Evolutionary conservation across 2,797 vertebrate species (phyloP), one percentile per base, ranked within the genome.

Genomic region (Coluber constrictor): DNA sequence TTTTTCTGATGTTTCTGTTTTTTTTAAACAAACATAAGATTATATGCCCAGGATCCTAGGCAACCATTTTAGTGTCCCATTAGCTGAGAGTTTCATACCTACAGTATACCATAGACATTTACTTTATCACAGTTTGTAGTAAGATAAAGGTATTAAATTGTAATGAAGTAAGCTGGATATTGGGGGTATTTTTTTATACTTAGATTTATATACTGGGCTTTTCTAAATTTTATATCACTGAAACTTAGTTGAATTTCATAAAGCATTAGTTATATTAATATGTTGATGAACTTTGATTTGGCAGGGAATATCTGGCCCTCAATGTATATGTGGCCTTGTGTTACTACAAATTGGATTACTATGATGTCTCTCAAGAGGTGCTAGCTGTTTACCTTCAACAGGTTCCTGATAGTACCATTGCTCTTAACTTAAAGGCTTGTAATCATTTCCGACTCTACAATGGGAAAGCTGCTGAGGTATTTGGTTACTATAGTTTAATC

Each of bases 341-440:
- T 96, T 99, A 99, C 97, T 99, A 99, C 96, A 99, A 99, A 93
- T 96, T 99, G 97, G 99, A 99, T 96, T 99, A 99, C 97, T 99
- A 99, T 56, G 99, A 99, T 89, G 98, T 99, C 54, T 99, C 99
- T 83, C 99, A 99, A 96, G 99, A 99, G 96, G 99, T 99, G 59
- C 95, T 99, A 96, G 99, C 99, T 0, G 98, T 99, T 93, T 99
- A 99, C 97, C 98, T 99, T 94, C 99, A 99, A 96, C 99, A 98
- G 94, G 98, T 99, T 94, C 98, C 99, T 1, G 99, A 99, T 96
- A 99, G 99, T 87, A 99, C 99, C 86, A 99, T 99, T 89, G 99
- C 99, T 87, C 98, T 99, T 94, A 99, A 99, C 96, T 98, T 99
- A 23, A 99, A 99, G 96, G 99, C 99, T 95, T 99, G 99, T 96